Conservation (phyloP, 2,888 invertebrate species). For the Lacanobia wlatinum region DNA sequence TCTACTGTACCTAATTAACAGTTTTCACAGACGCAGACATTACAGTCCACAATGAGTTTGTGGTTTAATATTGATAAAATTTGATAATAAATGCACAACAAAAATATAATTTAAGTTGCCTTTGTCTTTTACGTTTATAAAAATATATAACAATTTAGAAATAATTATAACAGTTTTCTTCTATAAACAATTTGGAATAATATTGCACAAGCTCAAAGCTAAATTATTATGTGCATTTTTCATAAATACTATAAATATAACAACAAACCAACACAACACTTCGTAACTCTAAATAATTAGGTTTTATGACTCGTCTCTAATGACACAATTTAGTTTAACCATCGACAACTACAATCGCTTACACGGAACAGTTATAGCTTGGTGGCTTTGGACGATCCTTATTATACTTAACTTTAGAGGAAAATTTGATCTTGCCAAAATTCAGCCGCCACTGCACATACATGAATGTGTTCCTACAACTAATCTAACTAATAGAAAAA, state of each 20-base stretch:
- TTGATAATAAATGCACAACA: conserved; percentile 90
- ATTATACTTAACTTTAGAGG: conserved; percentile 53
- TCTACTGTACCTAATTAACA: conserved; percentile 75
- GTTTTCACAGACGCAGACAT: conserved; percentile 84
- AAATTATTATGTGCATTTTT: conserved; percentile 86
- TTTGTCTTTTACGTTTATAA: conserved; percentile 89
- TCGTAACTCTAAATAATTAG: conserved; percentile 76
- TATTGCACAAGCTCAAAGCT: conserved; percentile 90
- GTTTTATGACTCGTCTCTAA: conserved; percentile 79
- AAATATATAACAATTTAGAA: conserved; percentile 90
- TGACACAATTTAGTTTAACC: conserved; percentile 74
- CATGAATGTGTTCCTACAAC: conserved; percentile 62
- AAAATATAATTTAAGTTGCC: conserved; percentile 89
- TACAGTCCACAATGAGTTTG: conserved; percentile 88
- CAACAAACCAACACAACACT: conserved; percentile 88
- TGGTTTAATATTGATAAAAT: conserved; percentile 84
- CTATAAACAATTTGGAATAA: conserved; percentile 89
- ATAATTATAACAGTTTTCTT: conserved; percentile 86
- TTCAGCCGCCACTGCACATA: conserved; percentile 53
- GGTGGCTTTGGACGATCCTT: conserved; percentile 55
- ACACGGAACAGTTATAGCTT: conserved; percentile 37
- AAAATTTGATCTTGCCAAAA: conserved; percentile 50
- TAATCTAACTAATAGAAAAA: conserved; percentile 68
- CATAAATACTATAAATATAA: conserved; percentile 86
- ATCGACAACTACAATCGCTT: conserved; percentile 66